A percentile compares a stretch with the other conserved stretches of the same genome.
phyloP scores from a whole-genome alignment of 2,797 vertebrate genomes.

The Protonibea diacanthus region DNA sequence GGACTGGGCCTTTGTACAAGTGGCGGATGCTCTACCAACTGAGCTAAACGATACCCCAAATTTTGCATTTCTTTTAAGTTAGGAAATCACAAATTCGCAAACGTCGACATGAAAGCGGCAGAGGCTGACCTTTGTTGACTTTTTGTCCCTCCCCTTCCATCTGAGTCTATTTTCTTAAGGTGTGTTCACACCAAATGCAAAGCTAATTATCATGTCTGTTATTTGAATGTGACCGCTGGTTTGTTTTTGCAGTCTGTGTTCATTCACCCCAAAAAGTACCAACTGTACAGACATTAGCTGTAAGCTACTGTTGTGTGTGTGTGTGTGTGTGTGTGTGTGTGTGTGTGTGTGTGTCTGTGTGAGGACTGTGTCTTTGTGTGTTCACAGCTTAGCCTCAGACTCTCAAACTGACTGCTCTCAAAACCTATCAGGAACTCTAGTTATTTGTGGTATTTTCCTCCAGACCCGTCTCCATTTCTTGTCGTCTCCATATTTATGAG shows the following conservation, averaged over 20 bases:
- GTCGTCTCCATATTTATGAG: neutral
- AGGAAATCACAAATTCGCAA: neutral
- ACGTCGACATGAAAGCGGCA: too few relatives aligned
- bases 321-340: neutral
- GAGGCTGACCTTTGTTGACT: neutral
- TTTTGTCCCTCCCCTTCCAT: neutral
- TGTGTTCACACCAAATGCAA: neutral
- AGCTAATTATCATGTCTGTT: neutral
- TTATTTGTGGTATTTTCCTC: constrained; percentile 11
- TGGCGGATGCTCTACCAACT: too few relatives aligned
- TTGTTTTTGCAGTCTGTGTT: neutral
- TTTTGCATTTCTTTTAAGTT: neutral
- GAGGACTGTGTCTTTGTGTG: neutral
- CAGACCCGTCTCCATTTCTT: neutral
- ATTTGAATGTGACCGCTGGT: neutral
- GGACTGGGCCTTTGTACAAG: too few relatives aligned
- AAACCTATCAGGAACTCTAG: neutral
- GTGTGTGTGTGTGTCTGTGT: constrained; percentile 1
- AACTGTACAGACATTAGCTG: neutral
- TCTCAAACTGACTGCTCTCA: neutral
- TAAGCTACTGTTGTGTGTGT: neutral
- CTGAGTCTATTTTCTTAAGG: neutral
- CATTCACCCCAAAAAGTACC: neutral
- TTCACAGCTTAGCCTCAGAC: neutral
- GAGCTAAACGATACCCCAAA: neutral